Evolutionary conservation across 2,113 vertebrate species (phyloP).

Genomic region (Rhinogobius similis): DNA sequence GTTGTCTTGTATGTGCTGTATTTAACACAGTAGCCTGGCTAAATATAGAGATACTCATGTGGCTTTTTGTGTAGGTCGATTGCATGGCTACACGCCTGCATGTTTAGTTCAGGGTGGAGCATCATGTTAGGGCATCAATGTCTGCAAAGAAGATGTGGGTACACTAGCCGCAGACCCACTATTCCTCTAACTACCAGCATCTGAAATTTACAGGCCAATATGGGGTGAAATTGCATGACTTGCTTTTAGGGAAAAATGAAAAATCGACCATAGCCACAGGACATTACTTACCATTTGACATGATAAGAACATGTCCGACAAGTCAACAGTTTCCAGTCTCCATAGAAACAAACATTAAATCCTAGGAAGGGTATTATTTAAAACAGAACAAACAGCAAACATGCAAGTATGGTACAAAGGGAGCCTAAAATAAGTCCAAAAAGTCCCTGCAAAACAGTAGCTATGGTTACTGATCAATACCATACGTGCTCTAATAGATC

Average conservation of each 20-base stretch:
- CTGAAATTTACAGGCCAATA: conserved; percentile 48
- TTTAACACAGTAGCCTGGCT: conserved; percentile 3
- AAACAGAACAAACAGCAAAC: conserved; percentile 51
- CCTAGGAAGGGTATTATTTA: conserved; percentile 23
- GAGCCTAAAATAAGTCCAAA: conserved; percentile 10
- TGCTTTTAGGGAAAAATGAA: conserved; percentile 55
- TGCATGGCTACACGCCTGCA: conserved; percentile 9
- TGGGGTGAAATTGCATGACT: conserved; percentile 54
- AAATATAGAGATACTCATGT: conserved; percentile 1
- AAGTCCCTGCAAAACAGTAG: conserved; percentile 53
- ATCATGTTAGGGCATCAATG: conserved; percentile 21
- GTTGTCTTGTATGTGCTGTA: neutral
- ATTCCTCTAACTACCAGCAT: conserved; percentile 55
- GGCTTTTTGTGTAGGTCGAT: neutral
- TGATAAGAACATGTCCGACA: conserved; percentile 56
- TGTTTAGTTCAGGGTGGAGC: conserved; percentile 37
- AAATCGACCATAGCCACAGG: conserved; percentile 57
- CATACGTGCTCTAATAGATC: conserved; percentile 29
- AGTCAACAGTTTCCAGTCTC: conserved; percentile 35
- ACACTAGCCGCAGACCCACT: conserved; percentile 47
- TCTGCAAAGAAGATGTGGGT: conserved; percentile 49
- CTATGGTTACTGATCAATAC: conserved; percentile 63
- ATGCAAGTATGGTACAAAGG: conserved; percentile 13
- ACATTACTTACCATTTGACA: conserved; percentile 63
- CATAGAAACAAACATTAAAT: conserved; percentile 33